Conservation (phyloP, 2,888 invertebrate genomes). For the Apamea crenata region DNA sequence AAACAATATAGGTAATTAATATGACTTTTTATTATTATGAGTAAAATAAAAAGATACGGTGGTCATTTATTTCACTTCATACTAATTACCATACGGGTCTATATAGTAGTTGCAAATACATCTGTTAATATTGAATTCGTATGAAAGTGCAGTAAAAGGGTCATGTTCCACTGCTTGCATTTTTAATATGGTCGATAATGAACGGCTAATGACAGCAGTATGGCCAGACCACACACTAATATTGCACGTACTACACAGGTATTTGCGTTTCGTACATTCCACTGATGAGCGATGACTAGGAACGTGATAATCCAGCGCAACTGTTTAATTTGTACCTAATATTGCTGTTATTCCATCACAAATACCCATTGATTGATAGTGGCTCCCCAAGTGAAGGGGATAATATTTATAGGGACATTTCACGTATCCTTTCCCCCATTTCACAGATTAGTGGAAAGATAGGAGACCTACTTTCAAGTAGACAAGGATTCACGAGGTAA, state of each 20-base stretch:
- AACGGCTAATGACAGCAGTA: slow-evolving; percentile 33
- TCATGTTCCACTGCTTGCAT: slow-evolving; percentile 19
- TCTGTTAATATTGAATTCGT: slow-evolving; percentile 14
- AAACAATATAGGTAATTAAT: too few species aligned
- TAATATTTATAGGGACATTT: slow-evolving; percentile 37
- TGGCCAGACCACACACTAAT: slow-evolving; percentile 18
- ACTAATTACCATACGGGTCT: not conserved
- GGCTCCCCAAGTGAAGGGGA: not conserved
- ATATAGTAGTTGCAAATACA: slow-evolving; percentile 10
- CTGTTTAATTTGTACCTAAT: slow-evolving; percentile 29
- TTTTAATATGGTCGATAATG: slow-evolving; percentile 43
- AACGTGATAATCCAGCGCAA: slow-evolving; percentile 26
- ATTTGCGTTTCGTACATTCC: slow-evolving; percentile 32
- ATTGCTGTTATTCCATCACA: slow-evolving; percentile 24
- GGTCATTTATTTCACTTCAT: not conserved
- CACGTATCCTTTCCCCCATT: slow-evolving; percentile 34
- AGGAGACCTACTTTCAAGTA: slow-evolving; percentile 16
- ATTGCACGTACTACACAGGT: slow-evolving; percentile 5
- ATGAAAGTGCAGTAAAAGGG: slow-evolving; percentile 9
- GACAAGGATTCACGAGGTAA: slow-evolving; percentile 1
- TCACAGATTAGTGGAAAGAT: slow-evolving; percentile 35
- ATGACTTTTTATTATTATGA: not conserved
- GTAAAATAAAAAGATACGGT: not conserved
- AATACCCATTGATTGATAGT: slow-evolving; percentile 51
- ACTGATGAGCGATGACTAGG: slow-evolving; percentile 23